A percentile compares a stretch with the other conserved stretches of the same genome.
phyloP scores from a whole-genome alignment of 2,113 vertebrate genomes.

The Catharus fuscescens region DNA sequence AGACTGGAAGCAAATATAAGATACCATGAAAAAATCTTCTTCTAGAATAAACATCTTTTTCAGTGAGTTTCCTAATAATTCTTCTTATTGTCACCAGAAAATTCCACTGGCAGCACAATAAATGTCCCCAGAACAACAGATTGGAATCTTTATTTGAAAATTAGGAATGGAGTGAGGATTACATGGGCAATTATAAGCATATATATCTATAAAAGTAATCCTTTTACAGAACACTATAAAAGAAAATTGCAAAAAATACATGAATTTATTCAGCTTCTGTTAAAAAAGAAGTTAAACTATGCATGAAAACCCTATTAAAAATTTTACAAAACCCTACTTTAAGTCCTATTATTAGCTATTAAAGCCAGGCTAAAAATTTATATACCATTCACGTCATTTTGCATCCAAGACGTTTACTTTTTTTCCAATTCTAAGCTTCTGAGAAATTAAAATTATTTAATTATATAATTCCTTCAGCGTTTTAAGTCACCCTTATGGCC shows the following conservation, averaged over 20 bases:
- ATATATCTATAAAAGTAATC: not conserved
- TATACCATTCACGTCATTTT: not conserved
- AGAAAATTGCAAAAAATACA: not conserved
- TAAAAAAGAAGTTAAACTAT: not conserved
- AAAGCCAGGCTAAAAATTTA: not conserved
- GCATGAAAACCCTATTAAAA: slow-evolving; percentile 23
- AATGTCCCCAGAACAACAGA: not conserved
- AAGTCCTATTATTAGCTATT: slow-evolving; percentile 10
- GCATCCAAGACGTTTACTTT: not conserved
- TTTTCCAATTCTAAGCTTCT: not conserved
- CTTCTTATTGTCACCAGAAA: not conserved
- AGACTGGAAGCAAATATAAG: not conserved
- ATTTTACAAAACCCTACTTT: not conserved
- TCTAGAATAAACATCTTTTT: not conserved
- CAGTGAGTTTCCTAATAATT: not conserved
- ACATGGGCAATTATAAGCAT: not conserved
- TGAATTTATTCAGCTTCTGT: not conserved
- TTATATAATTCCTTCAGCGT: not conserved
- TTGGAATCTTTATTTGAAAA: not conserved
- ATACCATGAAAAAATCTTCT: not conserved
- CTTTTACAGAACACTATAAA: not conserved
- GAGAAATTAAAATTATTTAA: not conserved
- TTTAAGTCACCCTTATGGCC: not conserved
- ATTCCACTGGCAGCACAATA: not conserved
- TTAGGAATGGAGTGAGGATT: not conserved